phyloP scores from a whole-genome alignment of 2,888 invertebrate genomes.

The Escarpia spicata region DNA sequence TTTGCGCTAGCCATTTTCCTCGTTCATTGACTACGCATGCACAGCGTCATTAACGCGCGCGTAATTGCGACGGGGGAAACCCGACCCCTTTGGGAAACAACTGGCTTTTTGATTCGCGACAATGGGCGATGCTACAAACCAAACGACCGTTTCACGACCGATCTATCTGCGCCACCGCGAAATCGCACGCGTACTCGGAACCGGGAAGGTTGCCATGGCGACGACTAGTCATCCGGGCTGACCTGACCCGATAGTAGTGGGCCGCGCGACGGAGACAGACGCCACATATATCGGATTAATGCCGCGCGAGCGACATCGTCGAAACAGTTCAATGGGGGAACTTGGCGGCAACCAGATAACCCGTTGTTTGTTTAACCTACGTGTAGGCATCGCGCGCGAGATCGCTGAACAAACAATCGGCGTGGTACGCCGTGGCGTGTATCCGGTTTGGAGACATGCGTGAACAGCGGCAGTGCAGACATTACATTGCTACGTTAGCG shows the following conservation, averaged over 20 bases:
- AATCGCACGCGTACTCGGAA: neutral
- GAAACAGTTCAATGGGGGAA: neutral
- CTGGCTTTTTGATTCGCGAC: neutral
- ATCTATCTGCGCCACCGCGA: neutral
- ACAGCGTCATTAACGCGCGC: slow-evolving; percentile 2
- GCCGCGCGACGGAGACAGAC: neutral
- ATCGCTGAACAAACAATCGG: neutral
- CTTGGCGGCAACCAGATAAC: neutral
- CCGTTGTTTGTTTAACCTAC: neutral
- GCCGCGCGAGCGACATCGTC: neutral
- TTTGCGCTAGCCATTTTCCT: neutral
- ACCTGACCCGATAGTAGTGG: neutral
- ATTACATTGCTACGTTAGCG: neutral
- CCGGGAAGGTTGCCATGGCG: neutral
- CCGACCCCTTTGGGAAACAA: neutral
- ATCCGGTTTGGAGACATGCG: neutral
- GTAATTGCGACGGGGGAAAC: neutral
- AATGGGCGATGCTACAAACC: neutral
- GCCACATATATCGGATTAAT: neutral
- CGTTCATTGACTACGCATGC: neutral
- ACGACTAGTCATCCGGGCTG: neutral
- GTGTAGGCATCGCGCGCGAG: neutral
- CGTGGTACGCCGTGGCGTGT: neutral
- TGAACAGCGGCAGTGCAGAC: neutral
- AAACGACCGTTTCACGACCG: neutral